Conservation (phyloP, 2,797 vertebrate species). For the Gobionotothen gibberifrons region DNA sequence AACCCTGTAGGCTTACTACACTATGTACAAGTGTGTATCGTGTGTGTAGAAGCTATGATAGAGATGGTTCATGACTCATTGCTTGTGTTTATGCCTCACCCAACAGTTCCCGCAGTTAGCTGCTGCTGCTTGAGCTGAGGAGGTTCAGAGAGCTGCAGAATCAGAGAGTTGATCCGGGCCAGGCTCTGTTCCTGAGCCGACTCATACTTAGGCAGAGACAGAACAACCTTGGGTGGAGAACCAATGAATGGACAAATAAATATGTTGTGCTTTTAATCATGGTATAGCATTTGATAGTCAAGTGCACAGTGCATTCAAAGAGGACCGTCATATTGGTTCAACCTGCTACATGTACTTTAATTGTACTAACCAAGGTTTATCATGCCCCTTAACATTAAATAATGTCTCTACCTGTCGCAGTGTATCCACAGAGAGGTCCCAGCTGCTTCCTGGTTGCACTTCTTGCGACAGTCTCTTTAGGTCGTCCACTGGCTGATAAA, state of each 20-base stretch:
- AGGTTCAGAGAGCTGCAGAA: slow-evolving; percentile 79
- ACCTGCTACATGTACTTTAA: background rate
- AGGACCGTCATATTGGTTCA: background rate
- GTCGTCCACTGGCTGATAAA: slow-evolving; percentile 62
- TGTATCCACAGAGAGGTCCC: slow-evolving; percentile 87
- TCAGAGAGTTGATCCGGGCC: slow-evolving; percentile 80
- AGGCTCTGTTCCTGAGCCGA: slow-evolving; percentile 73
- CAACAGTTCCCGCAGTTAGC: slow-evolving; percentile 72
- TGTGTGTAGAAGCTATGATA: slow-evolving; percentile 2
- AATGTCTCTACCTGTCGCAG: slow-evolving; percentile 85
- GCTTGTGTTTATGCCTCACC: slow-evolving; percentile 77
- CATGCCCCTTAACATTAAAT: background rate
- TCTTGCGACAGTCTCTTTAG: slow-evolving; percentile 76
- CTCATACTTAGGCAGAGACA: slow-evolving; percentile 71
- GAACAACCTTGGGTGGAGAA: slow-evolving; percentile 75
- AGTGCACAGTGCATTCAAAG: background rate
- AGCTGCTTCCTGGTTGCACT: slow-evolving; percentile 58
- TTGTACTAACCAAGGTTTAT: background rate
- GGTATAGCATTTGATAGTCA: background rate
- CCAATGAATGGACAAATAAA: slow-evolving; percentile 13
- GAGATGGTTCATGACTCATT: background rate
- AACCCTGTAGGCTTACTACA: background rate
- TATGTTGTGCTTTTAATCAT: background rate
- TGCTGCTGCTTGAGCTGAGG: slow-evolving; percentile 54
- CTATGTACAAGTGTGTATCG: background rate